phyloP scores from a whole-genome alignment of 1,140 invertebrate species.

The Hylaeus anthracinus region DNA sequence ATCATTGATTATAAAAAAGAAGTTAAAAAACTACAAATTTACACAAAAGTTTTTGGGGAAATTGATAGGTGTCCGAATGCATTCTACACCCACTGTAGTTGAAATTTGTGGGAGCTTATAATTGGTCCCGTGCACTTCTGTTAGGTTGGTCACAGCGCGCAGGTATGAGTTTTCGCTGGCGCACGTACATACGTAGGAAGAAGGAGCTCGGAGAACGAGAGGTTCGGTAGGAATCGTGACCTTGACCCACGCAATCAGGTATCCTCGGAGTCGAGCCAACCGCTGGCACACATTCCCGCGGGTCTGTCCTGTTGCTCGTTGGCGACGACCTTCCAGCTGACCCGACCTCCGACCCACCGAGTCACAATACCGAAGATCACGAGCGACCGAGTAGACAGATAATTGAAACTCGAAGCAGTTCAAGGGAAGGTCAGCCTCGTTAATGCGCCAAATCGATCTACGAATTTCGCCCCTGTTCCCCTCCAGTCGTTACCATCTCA shows the following conservation, averaged over 20 bases:
- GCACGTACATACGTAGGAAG: slow-evolving; percentile 33
- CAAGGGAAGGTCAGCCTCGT: too few species aligned
- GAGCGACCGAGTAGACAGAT: slow-evolving; percentile 35
- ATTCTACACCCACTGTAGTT: too few species aligned
- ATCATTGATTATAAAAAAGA: too few species aligned
- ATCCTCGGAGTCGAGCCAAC: slow-evolving; percentile 66
- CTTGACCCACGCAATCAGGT: slow-evolving; percentile 71
- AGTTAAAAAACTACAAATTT: too few species aligned
- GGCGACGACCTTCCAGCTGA: slow-evolving; percentile 52
- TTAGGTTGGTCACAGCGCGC: too few species aligned
- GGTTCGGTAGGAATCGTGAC: slow-evolving; percentile 56
- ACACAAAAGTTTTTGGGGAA: too few species aligned
- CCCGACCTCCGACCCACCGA: slow-evolving; percentile 49
- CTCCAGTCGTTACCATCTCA: too few species aligned
- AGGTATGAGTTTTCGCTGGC: background rate
- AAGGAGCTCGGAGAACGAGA: slow-evolving; percentile 13
- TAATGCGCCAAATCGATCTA: too few species aligned
- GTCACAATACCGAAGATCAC: slow-evolving; percentile 47
- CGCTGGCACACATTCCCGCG: slow-evolving; percentile 70
- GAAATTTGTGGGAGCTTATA: too few species aligned
- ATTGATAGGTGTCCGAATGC: too few species aligned
- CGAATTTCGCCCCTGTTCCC: background rate
- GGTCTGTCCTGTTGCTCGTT: slow-evolving; percentile 46
- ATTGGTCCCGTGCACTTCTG: too few species aligned
- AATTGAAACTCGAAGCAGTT: slow-evolving; percentile 29